Percentiles rank a stretch among this genome's conserved stretches.
Conservation (phyloP, 2,797 vertebrate species). For the Cichlasoma orientale region DNA sequence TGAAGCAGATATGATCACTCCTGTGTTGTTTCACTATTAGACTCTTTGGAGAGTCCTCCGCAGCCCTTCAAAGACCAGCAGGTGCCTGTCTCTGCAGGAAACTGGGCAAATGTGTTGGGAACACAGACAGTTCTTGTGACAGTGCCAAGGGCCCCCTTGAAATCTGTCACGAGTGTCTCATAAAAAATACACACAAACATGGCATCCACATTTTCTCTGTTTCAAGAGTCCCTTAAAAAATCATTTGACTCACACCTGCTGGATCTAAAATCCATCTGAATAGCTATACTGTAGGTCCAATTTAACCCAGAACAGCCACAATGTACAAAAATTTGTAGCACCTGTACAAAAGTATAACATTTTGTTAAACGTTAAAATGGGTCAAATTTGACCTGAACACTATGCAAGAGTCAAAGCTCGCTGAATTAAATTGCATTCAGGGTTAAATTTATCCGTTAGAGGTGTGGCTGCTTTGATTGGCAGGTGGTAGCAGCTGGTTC, state of each 20-base stretch:
- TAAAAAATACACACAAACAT: not conserved
- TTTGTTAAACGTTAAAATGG: not conserved
- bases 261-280: too few species aligned
- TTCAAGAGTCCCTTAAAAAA: not conserved
- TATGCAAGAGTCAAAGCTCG: not conserved
- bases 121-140: not conserved
- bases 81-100: not conserved
- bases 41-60: not conserved
- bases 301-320: not conserved
- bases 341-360: not conserved
- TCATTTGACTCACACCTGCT: not conserved
- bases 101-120: not conserved
- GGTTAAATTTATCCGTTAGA: not conserved
- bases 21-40: not conserved
- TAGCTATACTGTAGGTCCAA: not conserved
- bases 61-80: not conserved
- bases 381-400: not conserved
- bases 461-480: not conserved
- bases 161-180: not conserved
- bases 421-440: too few species aligned
- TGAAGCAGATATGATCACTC: not conserved
- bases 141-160: not conserved
- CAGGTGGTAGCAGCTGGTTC: not conserved
- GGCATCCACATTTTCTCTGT: not conserved
- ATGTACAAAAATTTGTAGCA: not conserved